A percentile compares a stretch with the other conserved stretches of the same genome.
These are phyloP conservation scores for Philhelius pedissequus DNA, from an alignment of 2,888 invertebrate genomes.

Conservation along the genomic window DNA sequence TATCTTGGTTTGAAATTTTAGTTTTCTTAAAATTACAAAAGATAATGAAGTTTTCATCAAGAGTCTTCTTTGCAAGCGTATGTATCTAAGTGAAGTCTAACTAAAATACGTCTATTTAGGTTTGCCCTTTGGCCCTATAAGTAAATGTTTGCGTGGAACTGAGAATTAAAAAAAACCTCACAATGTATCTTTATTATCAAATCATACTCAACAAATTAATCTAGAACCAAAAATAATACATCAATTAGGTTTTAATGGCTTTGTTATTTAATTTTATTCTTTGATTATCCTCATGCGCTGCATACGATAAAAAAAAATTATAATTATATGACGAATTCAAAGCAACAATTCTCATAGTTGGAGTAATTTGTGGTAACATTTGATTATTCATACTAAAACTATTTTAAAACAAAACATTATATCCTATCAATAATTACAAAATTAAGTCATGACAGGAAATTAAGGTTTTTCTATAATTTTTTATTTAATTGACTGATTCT, in stretches of 20 bases:
- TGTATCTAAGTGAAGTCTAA: no score
- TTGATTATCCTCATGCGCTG: not conserved
- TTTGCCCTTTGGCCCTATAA: no score
- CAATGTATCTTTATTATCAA: not conserved
- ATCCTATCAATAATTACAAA: not conserved
- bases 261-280: not conserved
- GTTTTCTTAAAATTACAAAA: no score
- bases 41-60: no score
- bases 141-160: no score
- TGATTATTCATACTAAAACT: not conserved
- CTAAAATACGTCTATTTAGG: no score
- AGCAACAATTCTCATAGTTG: not conserved
- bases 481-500: not conserved
- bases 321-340: not conserved
- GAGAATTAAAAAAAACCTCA: no score
- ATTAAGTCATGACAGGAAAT: not conserved
- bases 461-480: not conserved
- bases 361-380: not conserved
- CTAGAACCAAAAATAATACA: not conserved
- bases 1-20: no score
- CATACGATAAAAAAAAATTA: not conserved
- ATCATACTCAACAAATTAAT: not conserved
- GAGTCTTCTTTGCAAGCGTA: no score
- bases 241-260: not conserved
- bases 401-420: not conserved